A percentile compares a stretch with the other conserved stretches of the same genome.
These are phyloP conservation scores for Malurus elegans DNA, from an alignment of 2,113 vertebrate species.

Conservation along the genomic window DNA sequence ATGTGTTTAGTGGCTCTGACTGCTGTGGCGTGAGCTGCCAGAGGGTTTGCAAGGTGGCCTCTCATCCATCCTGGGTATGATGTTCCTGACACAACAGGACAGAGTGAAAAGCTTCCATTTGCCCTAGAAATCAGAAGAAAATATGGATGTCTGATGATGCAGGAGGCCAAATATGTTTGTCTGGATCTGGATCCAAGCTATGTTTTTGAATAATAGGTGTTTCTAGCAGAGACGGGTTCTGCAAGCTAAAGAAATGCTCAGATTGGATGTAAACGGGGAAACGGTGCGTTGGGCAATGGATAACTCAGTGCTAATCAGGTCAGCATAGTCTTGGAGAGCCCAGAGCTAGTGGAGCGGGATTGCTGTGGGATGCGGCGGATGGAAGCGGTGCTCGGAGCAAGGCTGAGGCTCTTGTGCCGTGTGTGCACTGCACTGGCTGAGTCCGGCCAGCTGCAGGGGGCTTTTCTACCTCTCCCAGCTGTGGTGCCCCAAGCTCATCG, in stretches of 20 bases:
- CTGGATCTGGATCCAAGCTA: background rate
- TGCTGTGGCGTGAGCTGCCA: background rate
- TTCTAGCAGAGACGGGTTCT: background rate
- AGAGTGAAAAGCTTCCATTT: background rate
- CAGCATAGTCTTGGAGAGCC: rapidly evolving
- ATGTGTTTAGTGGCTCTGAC: background rate
- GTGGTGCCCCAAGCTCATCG: rapidly evolving
- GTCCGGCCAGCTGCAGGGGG: background rate
- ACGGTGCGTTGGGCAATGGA: background rate
- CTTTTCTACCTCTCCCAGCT: background rate
- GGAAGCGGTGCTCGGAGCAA: background rate
- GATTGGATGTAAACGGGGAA: background rate
- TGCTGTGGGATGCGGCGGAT: background rate
- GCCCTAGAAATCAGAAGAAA: background rate
- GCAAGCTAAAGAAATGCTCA: background rate
- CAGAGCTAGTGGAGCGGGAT: rapidly evolving
- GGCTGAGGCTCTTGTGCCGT: background rate
- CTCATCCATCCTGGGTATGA: background rate
- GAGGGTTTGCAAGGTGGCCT: background rate
- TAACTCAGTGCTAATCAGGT: background rate
- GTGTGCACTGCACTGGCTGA: rapidly evolving
- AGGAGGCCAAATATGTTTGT: rapidly evolving
- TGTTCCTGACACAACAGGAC: background rate
- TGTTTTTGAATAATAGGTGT: background rate
- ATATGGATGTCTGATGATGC: background rate